Percentiles rank a stretch among this genome's conserved stretches.
phyloP scores from a whole-genome alignment of 2,113 vertebrate genomes.

The Stegostoma tigrinum region DNA sequence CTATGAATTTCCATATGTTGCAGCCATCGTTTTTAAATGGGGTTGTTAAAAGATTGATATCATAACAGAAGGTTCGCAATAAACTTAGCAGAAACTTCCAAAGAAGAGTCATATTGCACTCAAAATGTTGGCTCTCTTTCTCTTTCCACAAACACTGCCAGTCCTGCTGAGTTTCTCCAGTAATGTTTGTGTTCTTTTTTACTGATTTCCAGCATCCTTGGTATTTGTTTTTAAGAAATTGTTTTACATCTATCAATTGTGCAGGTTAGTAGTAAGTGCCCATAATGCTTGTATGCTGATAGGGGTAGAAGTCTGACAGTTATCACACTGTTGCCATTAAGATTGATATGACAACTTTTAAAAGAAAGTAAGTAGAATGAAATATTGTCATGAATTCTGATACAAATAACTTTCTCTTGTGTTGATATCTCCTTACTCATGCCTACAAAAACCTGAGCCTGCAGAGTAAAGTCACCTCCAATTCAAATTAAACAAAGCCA shows the following conservation, averaged over 20 bases:
- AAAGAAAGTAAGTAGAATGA: neutral
- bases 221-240: neutral
- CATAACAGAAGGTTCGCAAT: too few relatives aligned
- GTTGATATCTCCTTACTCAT: neutral
- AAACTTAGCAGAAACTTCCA: too few relatives aligned
- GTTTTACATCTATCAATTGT: neutral
- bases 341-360: neutral
- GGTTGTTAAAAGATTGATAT: neutral
- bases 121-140: too few relatives aligned
- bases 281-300: neutral
- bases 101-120: too few relatives aligned
- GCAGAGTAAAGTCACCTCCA: neutral
- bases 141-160: too few relatives aligned
- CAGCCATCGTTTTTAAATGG: neutral
- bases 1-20: neutral
- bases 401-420: neutral
- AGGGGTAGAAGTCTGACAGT: neutral
- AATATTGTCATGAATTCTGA: neutral
- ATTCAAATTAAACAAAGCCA: neutral
- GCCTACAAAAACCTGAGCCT: neutral
- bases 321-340: neutral
- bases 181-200: too few relatives aligned
- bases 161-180: too few relatives aligned
- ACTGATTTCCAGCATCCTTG: too few relatives aligned
- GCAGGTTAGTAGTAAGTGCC: neutral